Evolutionary conservation across 2,113 vertebrate species (phyloP).

Genomic region (Apteryx mantelli): DNA sequence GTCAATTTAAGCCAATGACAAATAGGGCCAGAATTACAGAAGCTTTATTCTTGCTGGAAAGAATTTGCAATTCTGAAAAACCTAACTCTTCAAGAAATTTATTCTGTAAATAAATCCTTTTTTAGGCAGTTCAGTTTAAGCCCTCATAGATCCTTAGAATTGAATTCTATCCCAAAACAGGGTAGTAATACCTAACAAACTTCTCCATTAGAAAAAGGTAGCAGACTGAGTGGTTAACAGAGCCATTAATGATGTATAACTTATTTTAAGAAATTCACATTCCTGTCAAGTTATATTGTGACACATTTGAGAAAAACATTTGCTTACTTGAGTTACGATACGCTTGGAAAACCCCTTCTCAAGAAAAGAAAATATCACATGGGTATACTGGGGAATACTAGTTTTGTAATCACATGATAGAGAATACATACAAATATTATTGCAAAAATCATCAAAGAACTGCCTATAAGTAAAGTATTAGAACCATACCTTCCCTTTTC

Average conservation of each 20-base stretch:
- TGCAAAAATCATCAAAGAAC: not conserved
- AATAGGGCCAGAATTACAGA: not conserved
- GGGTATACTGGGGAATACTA: not conserved
- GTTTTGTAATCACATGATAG: not conserved
- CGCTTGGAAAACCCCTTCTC: not conserved
- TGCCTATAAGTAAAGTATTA: not conserved
- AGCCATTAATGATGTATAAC: not conserved
- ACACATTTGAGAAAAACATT: not conserved
- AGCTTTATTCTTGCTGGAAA: not conserved
- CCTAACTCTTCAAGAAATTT: not conserved
- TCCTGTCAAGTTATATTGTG: not conserved
- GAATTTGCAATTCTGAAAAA: not conserved
- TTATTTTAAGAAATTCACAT: not conserved
- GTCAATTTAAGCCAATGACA: not conserved
- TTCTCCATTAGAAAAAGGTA: not conserved
- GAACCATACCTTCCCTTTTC: conserved; percentile 87
- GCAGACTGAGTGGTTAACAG: not conserved
- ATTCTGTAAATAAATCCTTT: not conserved
- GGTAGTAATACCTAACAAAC: not conserved
- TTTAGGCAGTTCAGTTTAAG: not conserved
- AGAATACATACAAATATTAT: not conserved
- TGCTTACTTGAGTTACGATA: not conserved
- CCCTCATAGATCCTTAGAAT: not conserved
- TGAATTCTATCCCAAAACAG: not conserved
- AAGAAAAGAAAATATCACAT: not conserved